These are phyloP conservation scores for Poeciliopsis infans DNA, from an alignment of 2,797 vertebrate genomes.

Conservation along the genomic window DNA sequence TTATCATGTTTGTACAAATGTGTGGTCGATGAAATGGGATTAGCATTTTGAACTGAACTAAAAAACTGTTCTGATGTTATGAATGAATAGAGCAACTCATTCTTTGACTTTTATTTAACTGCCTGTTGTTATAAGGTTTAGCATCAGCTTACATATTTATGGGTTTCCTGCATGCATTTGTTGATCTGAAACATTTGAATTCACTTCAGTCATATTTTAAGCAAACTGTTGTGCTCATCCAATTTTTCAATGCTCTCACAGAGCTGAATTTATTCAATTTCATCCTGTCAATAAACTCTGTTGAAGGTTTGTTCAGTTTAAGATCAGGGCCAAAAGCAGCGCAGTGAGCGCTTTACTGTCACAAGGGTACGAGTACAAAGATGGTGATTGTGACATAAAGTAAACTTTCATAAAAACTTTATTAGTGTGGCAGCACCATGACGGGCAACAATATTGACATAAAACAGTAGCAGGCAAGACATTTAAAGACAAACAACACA, in stretches of 20 bases:
- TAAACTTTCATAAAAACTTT: not conserved
- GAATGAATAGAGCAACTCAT: constrained; percentile 8
- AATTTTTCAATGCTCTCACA: not conserved
- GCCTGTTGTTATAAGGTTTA: not conserved
- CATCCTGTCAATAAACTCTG: not conserved
- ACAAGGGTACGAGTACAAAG: not conserved
- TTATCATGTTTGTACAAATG: constrained; percentile 10
- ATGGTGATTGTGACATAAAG: not conserved
- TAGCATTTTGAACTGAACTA: constrained; percentile 22
- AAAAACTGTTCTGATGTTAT: constrained; percentile 13
- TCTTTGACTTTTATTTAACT: constrained; percentile 12
- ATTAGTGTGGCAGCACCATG: not conserved
- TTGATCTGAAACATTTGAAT: not conserved
- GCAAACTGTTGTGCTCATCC: not conserved
- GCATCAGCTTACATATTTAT: constrained; percentile 12
- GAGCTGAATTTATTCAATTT: not conserved
- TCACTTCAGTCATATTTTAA: not conserved
- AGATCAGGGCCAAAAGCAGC: not conserved
- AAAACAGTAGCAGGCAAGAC: not conserved
- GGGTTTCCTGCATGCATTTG: constrained; percentile 1
- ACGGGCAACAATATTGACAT: not conserved
- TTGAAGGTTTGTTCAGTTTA: not conserved
- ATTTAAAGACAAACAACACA: not conserved
- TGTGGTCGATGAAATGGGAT: constrained; percentile 39
- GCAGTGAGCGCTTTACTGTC: not conserved